Conservation (phyloP, 2,113 vertebrate species). For the Paradisaea rubra region DNA sequence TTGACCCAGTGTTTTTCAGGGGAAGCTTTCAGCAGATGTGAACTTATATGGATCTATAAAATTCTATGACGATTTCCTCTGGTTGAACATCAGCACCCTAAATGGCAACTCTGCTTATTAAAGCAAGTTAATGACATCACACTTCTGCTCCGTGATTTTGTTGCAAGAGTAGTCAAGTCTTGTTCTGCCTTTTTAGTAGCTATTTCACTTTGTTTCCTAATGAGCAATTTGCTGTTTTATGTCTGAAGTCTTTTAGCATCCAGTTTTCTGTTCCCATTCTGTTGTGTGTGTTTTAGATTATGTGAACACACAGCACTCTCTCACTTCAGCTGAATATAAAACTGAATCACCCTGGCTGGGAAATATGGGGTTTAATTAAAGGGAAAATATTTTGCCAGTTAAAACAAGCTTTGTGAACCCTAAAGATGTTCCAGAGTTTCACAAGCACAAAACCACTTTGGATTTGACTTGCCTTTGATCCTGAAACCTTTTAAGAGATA, state of each 20-base stretch:
- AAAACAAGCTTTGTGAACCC: constrained; percentile 10
- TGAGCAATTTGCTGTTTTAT: not conserved
- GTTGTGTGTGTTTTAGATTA: constrained; percentile 6
- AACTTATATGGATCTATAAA: not conserved
- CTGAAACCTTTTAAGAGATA: not conserved
- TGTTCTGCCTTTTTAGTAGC: not conserved
- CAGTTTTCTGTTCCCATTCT: not conserved
- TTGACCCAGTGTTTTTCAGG: not conserved
- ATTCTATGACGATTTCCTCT: not conserved
- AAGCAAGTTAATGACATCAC: not conserved
- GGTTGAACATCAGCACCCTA: not conserved
- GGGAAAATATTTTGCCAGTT: constrained; percentile 26
- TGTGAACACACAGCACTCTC: not conserved
- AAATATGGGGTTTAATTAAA: constrained; percentile 21
- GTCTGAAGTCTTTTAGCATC: not conserved
- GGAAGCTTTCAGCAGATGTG: not conserved
- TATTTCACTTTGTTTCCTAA: not conserved
- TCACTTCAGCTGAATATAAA: not conserved
- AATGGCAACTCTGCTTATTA: not conserved
- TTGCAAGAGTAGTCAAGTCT: not conserved
- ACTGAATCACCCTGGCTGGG: constrained; percentile 1
- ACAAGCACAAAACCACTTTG: constrained; percentile 6
- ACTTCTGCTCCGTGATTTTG: not conserved
- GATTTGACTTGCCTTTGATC: constrained; percentile 10
- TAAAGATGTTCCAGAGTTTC: constrained; percentile 1